phyloP scores from a whole-genome alignment of 1,140 invertebrate genomes.

The Cylas formicarius region DNA sequence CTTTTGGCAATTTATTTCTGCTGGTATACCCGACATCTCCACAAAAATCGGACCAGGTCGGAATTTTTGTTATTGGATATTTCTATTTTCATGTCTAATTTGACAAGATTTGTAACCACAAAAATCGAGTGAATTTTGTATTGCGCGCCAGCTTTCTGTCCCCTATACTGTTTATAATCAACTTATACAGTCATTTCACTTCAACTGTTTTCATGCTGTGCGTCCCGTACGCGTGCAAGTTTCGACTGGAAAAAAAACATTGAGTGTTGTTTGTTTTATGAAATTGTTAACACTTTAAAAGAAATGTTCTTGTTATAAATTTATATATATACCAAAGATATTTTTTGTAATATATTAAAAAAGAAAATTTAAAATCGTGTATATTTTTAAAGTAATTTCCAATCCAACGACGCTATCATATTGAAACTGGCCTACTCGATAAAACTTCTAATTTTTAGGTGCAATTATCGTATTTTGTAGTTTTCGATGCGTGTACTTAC shows the following conservation, averaged over 20 bases:
- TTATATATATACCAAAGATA: conserved; percentile 40
- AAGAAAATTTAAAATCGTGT: conserved; percentile 31
- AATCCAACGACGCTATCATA: conserved; percentile 17
- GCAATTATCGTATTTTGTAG: conserved; percentile 9
- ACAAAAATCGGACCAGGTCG: no score
- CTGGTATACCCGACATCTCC: no score
- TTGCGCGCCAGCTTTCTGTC: neutral
- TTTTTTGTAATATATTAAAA: conserved; percentile 40
- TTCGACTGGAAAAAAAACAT: conserved; percentile 13
- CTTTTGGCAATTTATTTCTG: no score
- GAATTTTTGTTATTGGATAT: no score
- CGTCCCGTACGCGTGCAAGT: no score
- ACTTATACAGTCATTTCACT: no score
- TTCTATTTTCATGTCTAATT: no score
- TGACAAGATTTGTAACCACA: neutral
- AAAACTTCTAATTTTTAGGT: conserved; percentile 6
- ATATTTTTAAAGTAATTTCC: conserved; percentile 36
- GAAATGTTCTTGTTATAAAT: conserved; percentile 36
- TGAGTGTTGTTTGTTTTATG: conserved; percentile 23
- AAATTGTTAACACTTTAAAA: conserved; percentile 28
- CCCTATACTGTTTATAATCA: conserved; percentile 13
- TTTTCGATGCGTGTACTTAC: conserved; percentile 3
- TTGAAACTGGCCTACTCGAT: conserved; percentile 16
- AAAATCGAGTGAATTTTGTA: neutral
- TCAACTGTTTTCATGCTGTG: no score